Conservation (phyloP, 2,888 invertebrate genomes). For the Troides helena region DNA sequence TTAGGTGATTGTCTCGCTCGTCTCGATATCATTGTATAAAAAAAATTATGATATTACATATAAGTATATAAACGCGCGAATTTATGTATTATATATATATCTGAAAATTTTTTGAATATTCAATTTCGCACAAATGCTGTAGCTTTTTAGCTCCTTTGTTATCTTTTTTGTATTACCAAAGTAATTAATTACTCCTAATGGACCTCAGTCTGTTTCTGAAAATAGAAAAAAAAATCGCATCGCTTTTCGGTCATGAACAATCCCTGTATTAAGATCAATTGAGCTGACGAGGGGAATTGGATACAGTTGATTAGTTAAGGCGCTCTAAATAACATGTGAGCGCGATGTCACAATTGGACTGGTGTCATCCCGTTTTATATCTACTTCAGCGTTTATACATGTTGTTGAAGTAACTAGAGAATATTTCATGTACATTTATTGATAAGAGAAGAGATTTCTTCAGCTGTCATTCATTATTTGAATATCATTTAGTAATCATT, state of each 20-base stretch:
- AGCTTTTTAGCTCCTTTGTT: too few species aligned
- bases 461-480: too few species aligned
- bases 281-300: conserved; percentile 74
- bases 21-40: too few species aligned
- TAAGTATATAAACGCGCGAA: too few species aligned
- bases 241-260: conserved; percentile 63
- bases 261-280: conserved; percentile 73
- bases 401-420: background rate
- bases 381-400: background rate
- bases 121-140: background rate
- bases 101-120: background rate
- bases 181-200: conserved; percentile 49
- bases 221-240: conserved; percentile 71
- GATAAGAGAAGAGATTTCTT: too few species aligned
- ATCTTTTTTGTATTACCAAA: conserved; percentile 10
- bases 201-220: conserved; percentile 38
- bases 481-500: too few species aligned
- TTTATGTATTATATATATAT: background rate
- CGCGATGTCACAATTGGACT: conserved; percentile 48
- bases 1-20: too few species aligned
- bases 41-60: too few species aligned
- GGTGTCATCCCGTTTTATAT: conserved; percentile 31
- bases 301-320: conserved; percentile 73
- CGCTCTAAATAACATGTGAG: conserved; percentile 52
- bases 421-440: background rate